Percentiles rank a stretch among this genome's conserved stretches.
Conservation (phyloP, 1,140 invertebrate genomes). For the Linepithema humile region DNA sequence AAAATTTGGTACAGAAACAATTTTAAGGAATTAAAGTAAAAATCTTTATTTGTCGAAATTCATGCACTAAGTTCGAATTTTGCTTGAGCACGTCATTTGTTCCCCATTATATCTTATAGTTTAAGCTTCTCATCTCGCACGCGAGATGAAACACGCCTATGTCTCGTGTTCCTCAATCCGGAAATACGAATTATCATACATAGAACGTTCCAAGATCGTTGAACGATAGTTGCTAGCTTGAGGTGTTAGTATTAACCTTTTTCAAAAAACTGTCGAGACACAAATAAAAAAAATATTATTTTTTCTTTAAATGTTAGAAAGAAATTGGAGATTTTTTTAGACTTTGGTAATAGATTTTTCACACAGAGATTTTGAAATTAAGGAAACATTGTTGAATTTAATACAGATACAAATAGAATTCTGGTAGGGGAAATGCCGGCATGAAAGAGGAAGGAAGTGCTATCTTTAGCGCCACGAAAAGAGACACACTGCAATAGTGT, state of each 20-base stretch:
- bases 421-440: constrained; percentile 70
- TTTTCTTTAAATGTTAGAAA: not conserved
- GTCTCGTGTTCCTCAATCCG: not conserved
- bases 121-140: too few species aligned
- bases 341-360: too few species aligned
- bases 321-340: not conserved
- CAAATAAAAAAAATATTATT: not conserved
- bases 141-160: not conserved
- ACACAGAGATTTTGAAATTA: not conserved
- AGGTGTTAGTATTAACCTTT: not conserved
- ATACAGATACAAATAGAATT: constrained; percentile 68
- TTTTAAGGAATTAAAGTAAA: too few species aligned
- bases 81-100: too few species aligned
- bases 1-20: too few species aligned
- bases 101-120: too few species aligned
- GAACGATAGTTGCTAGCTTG: not conserved
- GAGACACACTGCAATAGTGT: constrained; percentile 56
- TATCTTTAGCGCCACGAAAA: constrained; percentile 77
- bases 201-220: not conserved
- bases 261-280: not conserved
- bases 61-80: too few species aligned
- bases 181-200: not conserved
- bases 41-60: too few species aligned
- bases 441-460: constrained; percentile 79
- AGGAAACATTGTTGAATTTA: constrained; percentile 61